phyloP scores from a whole-genome alignment of 2,113 vertebrate genomes.

The Eira barbara region DNA sequence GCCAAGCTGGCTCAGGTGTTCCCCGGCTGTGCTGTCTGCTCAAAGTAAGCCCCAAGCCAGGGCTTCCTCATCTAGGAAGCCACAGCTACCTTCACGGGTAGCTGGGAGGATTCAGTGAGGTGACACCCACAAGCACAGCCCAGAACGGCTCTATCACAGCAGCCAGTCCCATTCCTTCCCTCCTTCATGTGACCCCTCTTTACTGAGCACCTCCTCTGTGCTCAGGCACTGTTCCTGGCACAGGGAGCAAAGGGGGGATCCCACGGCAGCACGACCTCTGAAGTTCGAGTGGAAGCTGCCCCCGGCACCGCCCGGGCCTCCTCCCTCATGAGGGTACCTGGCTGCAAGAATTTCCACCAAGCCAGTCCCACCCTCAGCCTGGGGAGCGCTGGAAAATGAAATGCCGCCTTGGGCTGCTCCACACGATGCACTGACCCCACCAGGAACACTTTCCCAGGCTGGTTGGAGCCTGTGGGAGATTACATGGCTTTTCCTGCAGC shows the following conservation, averaged over 20 bases:
- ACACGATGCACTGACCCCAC: accelerated
- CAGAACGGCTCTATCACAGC: accelerated
- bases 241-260: accelerated
- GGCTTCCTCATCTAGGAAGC: background rate
- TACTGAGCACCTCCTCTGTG: background rate
- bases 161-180: no score
- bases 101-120: background rate
- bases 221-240: background rate
- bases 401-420: background rate
- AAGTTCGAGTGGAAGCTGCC: background rate
- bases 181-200: background rate
- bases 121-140: background rate
- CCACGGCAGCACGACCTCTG: background rate
- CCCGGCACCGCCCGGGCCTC: background rate
- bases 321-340: background rate
- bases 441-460: no score
- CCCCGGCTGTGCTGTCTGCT: accelerated
- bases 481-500: background rate
- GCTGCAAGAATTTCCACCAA: background rate
- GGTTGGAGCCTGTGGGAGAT: accelerated
- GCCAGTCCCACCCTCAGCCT: background rate
- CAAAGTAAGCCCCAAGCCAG: background rate
- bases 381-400: background rate
- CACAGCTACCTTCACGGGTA: background rate
- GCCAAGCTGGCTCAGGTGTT: no score